Base-by-base conservation (phyloP, 2,888 invertebrate genomes). In the Pachliopta kotzebuea region DNA sequence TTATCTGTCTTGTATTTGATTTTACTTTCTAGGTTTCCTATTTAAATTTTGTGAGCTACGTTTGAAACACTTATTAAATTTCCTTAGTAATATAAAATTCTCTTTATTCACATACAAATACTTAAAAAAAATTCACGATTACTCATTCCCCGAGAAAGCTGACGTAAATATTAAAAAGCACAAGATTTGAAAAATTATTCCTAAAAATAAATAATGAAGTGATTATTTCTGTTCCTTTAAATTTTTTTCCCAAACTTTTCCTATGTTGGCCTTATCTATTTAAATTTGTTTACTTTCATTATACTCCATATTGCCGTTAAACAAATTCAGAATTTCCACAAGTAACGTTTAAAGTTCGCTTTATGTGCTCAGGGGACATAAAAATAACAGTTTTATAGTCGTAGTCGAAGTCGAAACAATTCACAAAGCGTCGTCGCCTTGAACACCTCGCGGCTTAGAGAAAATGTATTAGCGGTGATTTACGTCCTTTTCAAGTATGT, bases 371-470 rank as follows among this genome's bases (percentile, higher is more conserved):
- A 73, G 72, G 67, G 73, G 72, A 75, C 77, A 76, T 83, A 81
- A 84, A 84, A 83, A 81, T 76, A 79, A 76, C 76, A 76, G 72
- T 76, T 85, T 83, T 83, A 84, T 78, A 79, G 79, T 79, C 73
- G 74, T 72, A 75, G 74, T 76, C 71, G 74, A 77, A 77, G 76
- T 73, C 70, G 74, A 75, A 77, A 80, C 78, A 78, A 76, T 79
- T 74, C 72, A 69, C 71, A 70, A 72, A 71, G 70, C 67, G 63
- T 69, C 67, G 69, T 67, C 65, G 70, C 67, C 59, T 67, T 66
- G 68, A 69, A 66, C 54, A 58, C 61, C 37, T 60, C 60, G 67
- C 50, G 56, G 55, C 60, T 60, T 53, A 45, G 29, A 52, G 49
- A 37, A 60, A 64, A 66, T 66, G 70, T 70, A 71, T 72, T 62